Percentiles rank a stretch among this genome's conserved stretches.
These are phyloP conservation scores for Ophraella communa DNA, from an alignment of 2,888 invertebrate species.

Conservation along the genomic window DNA sequence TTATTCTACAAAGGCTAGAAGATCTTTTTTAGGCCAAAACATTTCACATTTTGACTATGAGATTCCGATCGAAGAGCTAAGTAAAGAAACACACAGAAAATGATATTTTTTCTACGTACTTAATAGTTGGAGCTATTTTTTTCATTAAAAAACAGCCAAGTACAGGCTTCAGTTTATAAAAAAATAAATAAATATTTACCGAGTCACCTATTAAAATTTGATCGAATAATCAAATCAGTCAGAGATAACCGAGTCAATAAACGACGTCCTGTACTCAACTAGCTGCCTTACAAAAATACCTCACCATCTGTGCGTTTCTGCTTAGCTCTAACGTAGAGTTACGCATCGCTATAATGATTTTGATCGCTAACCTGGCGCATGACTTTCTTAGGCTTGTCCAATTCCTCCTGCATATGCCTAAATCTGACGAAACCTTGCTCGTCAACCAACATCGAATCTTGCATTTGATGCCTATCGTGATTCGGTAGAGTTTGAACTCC, in stretches of 20 bases:
- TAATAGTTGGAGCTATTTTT: constrained; percentile 32
- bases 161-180: constrained; percentile 35
- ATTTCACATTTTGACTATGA: constrained; percentile 29
- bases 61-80: constrained; percentile 34
- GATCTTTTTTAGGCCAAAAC: constrained; percentile 38
- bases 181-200: constrained; percentile 35
- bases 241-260: constrained; percentile 23
- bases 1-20: constrained; percentile 30
- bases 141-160: constrained; percentile 29
- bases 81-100: constrained; percentile 41
- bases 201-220: constrained; percentile 21
- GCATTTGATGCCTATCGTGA: constrained; percentile 62
- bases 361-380: constrained; percentile 51
- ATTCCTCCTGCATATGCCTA: constrained; percentile 65
- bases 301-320: constrained; percentile 47
- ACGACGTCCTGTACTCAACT: constrained; percentile 35
- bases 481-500: constrained; percentile 66
- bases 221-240: constrained; percentile 12
- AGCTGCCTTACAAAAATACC: constrained; percentile 44
- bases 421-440: constrained; percentile 90
- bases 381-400: constrained; percentile 50
- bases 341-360: constrained; percentile 58
- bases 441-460: constrained; percentile 82
- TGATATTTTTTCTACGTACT: constrained; percentile 34
- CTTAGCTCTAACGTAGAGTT: constrained; percentile 49